Base-by-base conservation (phyloP, 2,113 vertebrate genomes). In the Picathartes gymnocephalus region DNA sequence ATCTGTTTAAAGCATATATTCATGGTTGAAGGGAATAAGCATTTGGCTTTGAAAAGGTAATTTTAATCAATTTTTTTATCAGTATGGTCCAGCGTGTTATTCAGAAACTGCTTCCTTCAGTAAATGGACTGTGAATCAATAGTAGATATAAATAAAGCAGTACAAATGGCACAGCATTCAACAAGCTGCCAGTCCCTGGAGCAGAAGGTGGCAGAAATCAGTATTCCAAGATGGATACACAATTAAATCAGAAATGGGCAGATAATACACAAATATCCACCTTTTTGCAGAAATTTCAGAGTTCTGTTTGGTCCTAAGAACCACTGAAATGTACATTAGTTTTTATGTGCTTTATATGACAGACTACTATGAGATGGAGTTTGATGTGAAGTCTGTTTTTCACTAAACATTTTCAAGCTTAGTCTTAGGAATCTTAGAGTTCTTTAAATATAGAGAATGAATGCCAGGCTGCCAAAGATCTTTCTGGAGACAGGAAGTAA, bases 81-180 rank as follows among this genome's bases (percentile, higher is more conserved):
- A 94, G 61, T 69, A 69, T 11, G 9, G 61, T 85, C 71, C 79
- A 94, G 74, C 48, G 33, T 6, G 10, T 70, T 92, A 86, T 96
- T 97, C 85, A 97, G 96, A 93, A 97, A 96, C 92, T 70, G 70
- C 93, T 97, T 97, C 84, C 96, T 96, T 97, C 86, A 96, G 77
- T 96, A 98, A 97, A 87, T 96, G 94, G 93, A 94, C 56, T 78
- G 42, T 73, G 70, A 97, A 97, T 98, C 97, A 93, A 97, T 97
- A 97, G 64, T 56, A 93, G 88, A 93, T 97, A 86, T 92, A 97
- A 96, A 98, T 91, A 94, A 91, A 80, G 47, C 44, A 70, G 61
- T 53, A 95, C 76, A 83, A 96, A 87, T 81, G 92, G 88, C 77
- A 91, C 42, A 92, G 60, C 80, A 85, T 62, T 85, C 93, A 96